Percentiles rank a stretch among this genome's conserved stretches.
These are phyloP conservation scores for Tetropium fuscum DNA, from an alignment of 2,888 invertebrate species.

Conservation along the genomic window DNA sequence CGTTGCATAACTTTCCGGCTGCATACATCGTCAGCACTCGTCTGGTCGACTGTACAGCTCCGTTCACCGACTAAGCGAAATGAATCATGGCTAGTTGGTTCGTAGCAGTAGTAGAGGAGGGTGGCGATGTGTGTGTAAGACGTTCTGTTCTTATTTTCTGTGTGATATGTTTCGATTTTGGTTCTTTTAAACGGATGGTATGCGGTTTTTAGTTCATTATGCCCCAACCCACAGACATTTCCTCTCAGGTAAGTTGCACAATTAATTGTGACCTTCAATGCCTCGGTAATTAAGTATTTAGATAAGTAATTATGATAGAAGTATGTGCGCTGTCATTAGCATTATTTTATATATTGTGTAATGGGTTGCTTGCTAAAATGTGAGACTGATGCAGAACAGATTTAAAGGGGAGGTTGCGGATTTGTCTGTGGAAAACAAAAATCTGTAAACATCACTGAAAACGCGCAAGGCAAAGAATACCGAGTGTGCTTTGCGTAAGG, in stretches of 20 bases:
- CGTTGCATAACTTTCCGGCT: background rate
- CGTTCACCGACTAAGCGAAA: constrained; percentile 16
- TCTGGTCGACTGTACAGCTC: constrained; percentile 4
- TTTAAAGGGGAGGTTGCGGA: no score
- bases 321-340: no score
- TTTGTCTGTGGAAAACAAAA: no score
- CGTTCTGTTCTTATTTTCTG: constrained; percentile 36
- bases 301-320: no score
- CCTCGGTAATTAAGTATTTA: no score
- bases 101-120: constrained; percentile 22
- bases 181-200: constrained; percentile 32
- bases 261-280: background rate
- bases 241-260: constrained; percentile 42
- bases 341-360: no score
- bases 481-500: no score
- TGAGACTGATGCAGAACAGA: no score
- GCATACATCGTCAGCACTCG: background rate
- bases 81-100: constrained; percentile 33
- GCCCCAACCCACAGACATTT: constrained; percentile 47
- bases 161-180: constrained; percentile 36
- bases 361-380: no score
- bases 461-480: no score
- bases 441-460: no score
- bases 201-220: constrained; percentile 37
- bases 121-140: constrained; percentile 27